A percentile compares a stretch with the other conserved stretches of the same genome.
These are phyloP conservation scores for Adela reaumurella DNA, from an alignment of 2,888 invertebrate species.

Conservation along the genomic window DNA sequence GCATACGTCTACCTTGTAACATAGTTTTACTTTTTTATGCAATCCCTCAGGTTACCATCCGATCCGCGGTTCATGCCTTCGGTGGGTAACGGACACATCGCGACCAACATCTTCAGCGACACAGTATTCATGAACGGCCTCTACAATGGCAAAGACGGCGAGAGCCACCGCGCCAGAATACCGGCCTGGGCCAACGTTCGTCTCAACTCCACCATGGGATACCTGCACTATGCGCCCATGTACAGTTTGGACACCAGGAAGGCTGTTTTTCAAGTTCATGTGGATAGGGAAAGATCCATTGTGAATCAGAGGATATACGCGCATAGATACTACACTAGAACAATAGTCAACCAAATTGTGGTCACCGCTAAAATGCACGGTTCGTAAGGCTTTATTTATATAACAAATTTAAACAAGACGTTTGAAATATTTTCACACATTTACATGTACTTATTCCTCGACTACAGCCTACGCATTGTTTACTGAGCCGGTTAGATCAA, in stretches of 20 bases:
- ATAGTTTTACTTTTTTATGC: conserved; percentile 15
- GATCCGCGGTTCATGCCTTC: conserved; percentile 58
- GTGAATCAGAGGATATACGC: conserved; percentile 48
- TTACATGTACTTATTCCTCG: background rate
- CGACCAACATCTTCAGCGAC: conserved; percentile 56
- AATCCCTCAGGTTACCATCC: conserved; percentile 50
- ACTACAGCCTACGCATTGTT: too few species aligned
- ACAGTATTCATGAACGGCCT: conserved; percentile 59
- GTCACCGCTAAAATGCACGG: conserved; percentile 40
- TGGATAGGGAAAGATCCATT: conserved; percentile 41
- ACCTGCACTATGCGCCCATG: conserved; percentile 30
- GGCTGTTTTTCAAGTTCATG: conserved; percentile 43
- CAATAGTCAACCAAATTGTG: conserved; percentile 46
- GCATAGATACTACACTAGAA: conserved; percentile 44
- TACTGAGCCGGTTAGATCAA: too few species aligned
- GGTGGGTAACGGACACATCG: conserved; percentile 58
- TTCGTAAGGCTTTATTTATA: too few species aligned
- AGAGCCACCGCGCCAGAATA: conserved; percentile 57
- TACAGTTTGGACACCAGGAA: conserved; percentile 45
- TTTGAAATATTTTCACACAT: conserved; percentile 1
- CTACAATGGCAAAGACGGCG: conserved; percentile 53
- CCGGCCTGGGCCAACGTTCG: conserved; percentile 58
- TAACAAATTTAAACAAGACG: too few species aligned
- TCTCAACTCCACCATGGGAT: conserved; percentile 40
- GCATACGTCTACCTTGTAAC: too few species aligned